These are phyloP conservation scores for Eulithis prunata DNA, from an alignment of 2,888 invertebrate genomes.

Conservation along the genomic window DNA sequence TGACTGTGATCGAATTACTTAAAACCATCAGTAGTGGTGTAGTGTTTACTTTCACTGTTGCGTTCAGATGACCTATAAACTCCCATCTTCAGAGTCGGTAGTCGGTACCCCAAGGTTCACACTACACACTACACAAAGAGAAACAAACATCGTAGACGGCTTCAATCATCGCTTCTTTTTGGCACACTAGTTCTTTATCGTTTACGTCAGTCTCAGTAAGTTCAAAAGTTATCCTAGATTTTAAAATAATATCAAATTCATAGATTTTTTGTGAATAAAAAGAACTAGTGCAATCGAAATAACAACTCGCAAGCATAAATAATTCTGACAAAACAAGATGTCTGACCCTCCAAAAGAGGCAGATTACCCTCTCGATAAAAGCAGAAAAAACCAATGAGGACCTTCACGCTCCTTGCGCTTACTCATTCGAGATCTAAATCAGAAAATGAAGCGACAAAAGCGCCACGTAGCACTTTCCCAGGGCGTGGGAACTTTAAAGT, in stretches of 20 bases:
- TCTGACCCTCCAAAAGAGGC: background rate
- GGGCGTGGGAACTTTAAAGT: slow-evolving; percentile 34
- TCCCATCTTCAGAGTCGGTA: background rate
- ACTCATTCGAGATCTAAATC: slow-evolving; percentile 25
- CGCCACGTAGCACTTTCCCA: slow-evolving; percentile 21
- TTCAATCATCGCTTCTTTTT: no score
- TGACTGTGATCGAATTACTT: slow-evolving; percentile 1
- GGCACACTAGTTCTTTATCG: no score
- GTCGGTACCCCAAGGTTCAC: background rate
- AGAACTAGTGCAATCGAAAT: background rate
- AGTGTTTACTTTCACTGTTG: background rate
- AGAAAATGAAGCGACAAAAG: slow-evolving; percentile 25
- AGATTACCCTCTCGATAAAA: background rate
- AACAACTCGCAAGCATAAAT: background rate
- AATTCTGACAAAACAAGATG: background rate
- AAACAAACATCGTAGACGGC: background rate
- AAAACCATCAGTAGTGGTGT: background rate
- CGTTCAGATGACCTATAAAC: background rate
- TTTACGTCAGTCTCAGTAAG: no score
- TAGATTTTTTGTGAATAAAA: background rate
- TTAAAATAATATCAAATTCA: no score
- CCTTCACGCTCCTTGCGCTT: slow-evolving; percentile 5
- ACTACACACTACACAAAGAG: background rate
- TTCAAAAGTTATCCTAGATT: no score
- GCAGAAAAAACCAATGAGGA: background rate